Evolutionary conservation across 1,140 invertebrate species (phyloP), one percentile per base, ranked within the genome.

Genomic region (Dendrolimus punctatus): DNA sequence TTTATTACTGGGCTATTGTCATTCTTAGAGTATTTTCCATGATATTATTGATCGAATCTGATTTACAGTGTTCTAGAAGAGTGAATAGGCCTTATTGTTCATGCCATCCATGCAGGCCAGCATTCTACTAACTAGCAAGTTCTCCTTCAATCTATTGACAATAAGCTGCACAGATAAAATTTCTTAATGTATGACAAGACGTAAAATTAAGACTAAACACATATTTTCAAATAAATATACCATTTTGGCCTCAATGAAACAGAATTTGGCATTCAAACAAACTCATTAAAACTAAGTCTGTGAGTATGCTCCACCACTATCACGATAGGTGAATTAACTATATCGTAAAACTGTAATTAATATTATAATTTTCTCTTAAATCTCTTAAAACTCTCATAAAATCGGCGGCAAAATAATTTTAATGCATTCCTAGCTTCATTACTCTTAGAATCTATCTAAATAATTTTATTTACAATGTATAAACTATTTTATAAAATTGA

Each of bases 381-480:
- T 72, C 68, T 69, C 56, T 66, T 68, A 56, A 52, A 50, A 53
- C 64, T 73, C 58, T 74, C 65, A 68, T 70, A 70, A 66, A 76
- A 78, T 70, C 56, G 64, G 64, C 72, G 77, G 80, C 78, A 80
- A 83, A 80, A 85, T 77, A 80, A 81, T 69, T 67, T 76, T 58
- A 83, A 78, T 72, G 76, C 76, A 79, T 70, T 47, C 58, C 78
- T 83, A 85, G 78, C 75, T 73, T 80, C 58, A 58, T 80, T 79
- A 80, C 66, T 66, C 72, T 82, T 81, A 81, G n/a, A 6, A 51
- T 60, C 52, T 85, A 80, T 58, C 67, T 76, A 81, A 64, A 77
- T 75, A 79, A 81, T 82, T 74, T 82, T 85, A 85, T 85, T 66
- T 85, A 85, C 82, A 85, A 75, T 72, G 58, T 79, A 68, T 23